Conservation (phyloP, 2,888 invertebrate genomes). For the Melikaiella ostensackeni region DNA sequence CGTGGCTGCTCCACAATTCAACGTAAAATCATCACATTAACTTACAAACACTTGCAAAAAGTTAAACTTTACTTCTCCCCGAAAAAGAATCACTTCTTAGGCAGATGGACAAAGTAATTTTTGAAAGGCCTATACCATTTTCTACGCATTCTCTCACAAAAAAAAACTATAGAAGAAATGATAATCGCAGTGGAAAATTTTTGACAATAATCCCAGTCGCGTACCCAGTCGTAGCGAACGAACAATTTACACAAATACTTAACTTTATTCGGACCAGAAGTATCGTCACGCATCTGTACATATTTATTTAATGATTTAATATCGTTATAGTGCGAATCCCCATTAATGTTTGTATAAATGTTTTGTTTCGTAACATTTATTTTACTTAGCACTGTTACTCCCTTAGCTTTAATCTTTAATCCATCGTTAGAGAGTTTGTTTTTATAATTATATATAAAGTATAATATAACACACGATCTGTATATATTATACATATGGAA, state of each 20-base stretch:
- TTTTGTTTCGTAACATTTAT: slow-evolving; percentile 67
- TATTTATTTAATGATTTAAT: slow-evolving; percentile 60
- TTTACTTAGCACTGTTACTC: slow-evolving; percentile 66
- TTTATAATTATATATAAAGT: slow-evolving; percentile 57
- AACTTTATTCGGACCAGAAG: slow-evolving; percentile 67
- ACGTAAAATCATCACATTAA: not conserved
- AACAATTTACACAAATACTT: slow-evolving; percentile 64
- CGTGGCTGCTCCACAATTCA: not conserved
- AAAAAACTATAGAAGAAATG: slow-evolving; percentile 25
- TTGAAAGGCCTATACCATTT: slow-evolving; percentile 24
- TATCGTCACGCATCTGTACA: slow-evolving; percentile 57
- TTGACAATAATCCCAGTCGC: slow-evolving; percentile 57
- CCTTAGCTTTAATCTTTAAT: slow-evolving; percentile 62
- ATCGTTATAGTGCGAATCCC: slow-evolving; percentile 61
- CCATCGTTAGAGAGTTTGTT: slow-evolving; percentile 60
- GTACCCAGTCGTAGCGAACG: slow-evolving; percentile 46
- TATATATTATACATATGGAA: slow-evolving; percentile 68
- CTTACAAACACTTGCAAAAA: not conserved
- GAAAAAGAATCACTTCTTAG: not conserved
- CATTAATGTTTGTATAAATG: slow-evolving; percentile 67
- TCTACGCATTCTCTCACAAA: not conserved
- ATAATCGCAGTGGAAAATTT: slow-evolving; percentile 49
- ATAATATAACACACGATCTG: slow-evolving; percentile 55
- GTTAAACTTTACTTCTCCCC: not conserved
- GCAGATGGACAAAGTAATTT: not conserved